Percentiles rank a stretch among this genome's conserved stretches.
Conservation (phyloP, 2,797 vertebrate genomes). For the Tiaroga cobitis region DNA sequence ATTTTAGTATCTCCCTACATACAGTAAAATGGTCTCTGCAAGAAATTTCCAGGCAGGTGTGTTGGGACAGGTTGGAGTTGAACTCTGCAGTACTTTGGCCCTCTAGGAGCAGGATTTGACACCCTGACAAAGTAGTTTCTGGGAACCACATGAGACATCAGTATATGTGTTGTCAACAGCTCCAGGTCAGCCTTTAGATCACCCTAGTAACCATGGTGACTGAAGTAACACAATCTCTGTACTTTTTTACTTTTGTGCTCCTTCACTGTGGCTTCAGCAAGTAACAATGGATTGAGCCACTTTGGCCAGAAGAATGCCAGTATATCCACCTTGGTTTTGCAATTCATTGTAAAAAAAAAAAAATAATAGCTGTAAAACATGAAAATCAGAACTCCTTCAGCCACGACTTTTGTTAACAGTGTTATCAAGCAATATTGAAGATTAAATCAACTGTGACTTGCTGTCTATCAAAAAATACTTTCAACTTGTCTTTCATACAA, state of each 20-base stretch:
- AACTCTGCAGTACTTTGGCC: neutral
- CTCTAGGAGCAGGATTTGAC: neutral
- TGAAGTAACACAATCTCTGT: neutral
- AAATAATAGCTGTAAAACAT: no score
- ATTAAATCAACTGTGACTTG: no score
- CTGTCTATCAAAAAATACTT: no score
- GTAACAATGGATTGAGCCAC: neutral
- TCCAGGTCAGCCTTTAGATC: neutral
- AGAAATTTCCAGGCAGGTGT: neutral
- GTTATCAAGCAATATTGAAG: no score
- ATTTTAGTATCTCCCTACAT: no score
- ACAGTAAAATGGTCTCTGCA: no score
- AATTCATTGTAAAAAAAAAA: neutral
- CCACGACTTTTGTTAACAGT: no score
- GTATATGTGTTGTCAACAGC: neutral
- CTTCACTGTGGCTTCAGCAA: neutral
- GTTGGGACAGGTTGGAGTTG: no score
- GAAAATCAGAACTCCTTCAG: no score
- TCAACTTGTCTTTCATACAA: no score
- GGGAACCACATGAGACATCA: neutral
- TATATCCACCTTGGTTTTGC: neutral
- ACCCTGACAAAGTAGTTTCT: neutral
- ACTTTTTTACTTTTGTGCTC: neutral
- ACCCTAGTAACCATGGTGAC: neutral
- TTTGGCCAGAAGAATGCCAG: neutral